Evolutionary conservation across 2,797 vertebrate species (phyloP).

Genomic region (Tympanoctomys barrerae): DNA sequence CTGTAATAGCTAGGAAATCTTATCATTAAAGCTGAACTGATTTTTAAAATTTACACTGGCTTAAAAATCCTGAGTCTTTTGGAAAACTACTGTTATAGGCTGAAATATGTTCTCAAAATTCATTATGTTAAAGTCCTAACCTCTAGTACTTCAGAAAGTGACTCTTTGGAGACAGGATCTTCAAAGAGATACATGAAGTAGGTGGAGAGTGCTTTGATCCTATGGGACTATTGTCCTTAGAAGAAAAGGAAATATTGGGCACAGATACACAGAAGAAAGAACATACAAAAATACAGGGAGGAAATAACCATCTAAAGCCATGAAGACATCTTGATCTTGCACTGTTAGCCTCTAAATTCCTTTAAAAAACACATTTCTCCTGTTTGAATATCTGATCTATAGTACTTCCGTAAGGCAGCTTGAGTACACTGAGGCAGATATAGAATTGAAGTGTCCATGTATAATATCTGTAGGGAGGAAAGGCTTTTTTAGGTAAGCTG

Average conservation of each 20-base stretch:
- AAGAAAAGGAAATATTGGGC: neutral
- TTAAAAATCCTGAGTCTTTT: constrained; percentile 60
- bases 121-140: neutral
- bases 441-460: neutral
- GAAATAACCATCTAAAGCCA: neutral
- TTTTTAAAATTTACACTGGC: neutral
- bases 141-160: too few species aligned
- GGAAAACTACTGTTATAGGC: neutral
- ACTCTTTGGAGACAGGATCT: neutral
- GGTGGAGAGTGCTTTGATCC: too few species aligned
- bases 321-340: neutral
- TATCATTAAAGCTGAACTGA: neutral
- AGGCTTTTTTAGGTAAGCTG: neutral
- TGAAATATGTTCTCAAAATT: neutral
- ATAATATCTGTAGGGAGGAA: neutral
- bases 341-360: neutral
- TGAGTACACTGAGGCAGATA: neutral
- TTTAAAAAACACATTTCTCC: neutral
- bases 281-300: neutral
- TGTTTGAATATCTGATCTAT: neutral
- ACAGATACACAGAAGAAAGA: neutral
- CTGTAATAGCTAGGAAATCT: neutral
- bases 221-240: neutral
- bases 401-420: neutral
- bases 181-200: neutral